Conservation (phyloP, 2,797 vertebrate species). For the Dendrocincla fuliginosa region DNA sequence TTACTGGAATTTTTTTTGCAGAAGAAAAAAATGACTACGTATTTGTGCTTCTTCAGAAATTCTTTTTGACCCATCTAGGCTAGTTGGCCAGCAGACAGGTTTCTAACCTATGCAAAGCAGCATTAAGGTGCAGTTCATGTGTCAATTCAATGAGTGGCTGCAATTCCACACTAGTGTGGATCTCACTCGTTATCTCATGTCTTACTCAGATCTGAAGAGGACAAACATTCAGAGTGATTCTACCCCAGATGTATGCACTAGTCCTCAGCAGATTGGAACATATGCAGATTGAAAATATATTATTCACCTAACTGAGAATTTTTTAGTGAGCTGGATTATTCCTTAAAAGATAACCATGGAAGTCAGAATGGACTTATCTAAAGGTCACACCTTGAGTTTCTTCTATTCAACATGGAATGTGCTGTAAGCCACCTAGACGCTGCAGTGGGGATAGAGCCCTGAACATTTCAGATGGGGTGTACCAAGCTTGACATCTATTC, state of each 20-base stretch:
- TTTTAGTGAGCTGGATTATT: neutral
- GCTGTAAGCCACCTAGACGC: neutral
- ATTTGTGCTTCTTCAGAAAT: neutral
- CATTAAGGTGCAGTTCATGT: neutral
- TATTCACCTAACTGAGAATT: neutral
- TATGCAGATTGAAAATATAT: neutral
- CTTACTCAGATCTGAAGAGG: neutral
- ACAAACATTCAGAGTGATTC: neutral
- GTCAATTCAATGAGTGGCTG: neutral
- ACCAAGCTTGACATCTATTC: neutral
- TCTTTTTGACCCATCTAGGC: neutral
- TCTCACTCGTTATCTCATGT: neutral
- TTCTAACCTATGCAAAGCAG: neutral
- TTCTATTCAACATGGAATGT: neutral
- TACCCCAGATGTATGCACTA: neutral
- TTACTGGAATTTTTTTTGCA: neutral
- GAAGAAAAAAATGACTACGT: fast-evolving
- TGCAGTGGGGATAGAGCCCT: neutral
- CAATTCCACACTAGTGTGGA: neutral
- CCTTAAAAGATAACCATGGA: neutral
- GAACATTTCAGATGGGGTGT: neutral
- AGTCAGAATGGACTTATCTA: neutral
- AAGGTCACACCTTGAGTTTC: neutral
- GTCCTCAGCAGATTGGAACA: neutral
- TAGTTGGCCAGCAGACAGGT: neutral